A percentile compares a stretch with the other conserved stretches of the same genome.
phyloP scores from a whole-genome alignment of 2,113 vertebrate species.

The Rhizomys pruinosus region DNA sequence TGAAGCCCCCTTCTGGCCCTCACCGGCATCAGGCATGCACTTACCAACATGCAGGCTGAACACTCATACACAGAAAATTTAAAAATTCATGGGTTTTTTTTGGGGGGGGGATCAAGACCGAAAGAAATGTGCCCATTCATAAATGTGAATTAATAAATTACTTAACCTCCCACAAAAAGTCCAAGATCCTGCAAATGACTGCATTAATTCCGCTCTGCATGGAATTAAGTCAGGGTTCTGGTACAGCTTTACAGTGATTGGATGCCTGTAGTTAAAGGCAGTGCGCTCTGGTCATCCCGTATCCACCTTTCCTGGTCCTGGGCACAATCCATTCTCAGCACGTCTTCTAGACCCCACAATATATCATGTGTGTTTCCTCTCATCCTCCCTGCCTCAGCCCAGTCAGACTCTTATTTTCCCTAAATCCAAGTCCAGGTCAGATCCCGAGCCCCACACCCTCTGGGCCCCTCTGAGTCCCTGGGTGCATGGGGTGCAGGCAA shows the following conservation, averaged over 20 bases:
- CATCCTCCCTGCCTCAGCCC: background rate
- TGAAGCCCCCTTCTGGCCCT: background rate
- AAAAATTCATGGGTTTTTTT: too few relatives aligned
- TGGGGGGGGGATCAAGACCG: background rate
- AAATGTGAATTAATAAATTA: background rate
- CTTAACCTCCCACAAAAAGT: background rate
- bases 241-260: too few relatives aligned
- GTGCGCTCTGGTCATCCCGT: background rate
- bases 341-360: background rate
- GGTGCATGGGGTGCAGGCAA: fast-evolving
- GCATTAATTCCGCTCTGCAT: background rate
- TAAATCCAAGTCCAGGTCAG: too few relatives aligned
- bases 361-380: too few relatives aligned
- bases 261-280: background rate
- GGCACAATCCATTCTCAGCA: background rate
- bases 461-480: too few relatives aligned
- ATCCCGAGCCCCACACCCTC: background rate
- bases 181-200: background rate
- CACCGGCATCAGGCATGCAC: background rate
- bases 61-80: background rate
- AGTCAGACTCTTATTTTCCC: background rate
- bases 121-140: background rate
- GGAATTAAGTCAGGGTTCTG: background rate
- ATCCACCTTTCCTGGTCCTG: background rate
- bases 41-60: background rate